phyloP scores from a whole-genome alignment of 2,797 vertebrate genomes.

The Macrochelys suwanniensis region DNA sequence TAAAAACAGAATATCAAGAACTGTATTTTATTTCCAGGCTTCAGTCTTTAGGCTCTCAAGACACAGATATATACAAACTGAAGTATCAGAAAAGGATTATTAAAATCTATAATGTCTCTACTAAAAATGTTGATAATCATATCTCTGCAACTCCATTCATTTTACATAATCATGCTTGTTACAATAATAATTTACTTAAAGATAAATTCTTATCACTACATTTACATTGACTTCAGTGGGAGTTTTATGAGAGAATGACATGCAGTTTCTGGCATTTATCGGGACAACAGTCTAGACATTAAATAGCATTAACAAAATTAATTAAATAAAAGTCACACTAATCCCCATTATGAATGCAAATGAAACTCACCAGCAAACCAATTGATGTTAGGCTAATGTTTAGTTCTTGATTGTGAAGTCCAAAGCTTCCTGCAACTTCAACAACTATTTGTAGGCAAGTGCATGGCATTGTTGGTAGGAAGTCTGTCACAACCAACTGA shows the following conservation, averaged over 20 bases:
- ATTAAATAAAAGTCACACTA: neutral
- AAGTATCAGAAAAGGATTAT: neutral
- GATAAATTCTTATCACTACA: neutral
- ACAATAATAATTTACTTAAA: neutral
- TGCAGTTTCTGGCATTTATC: neutral
- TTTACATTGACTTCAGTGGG: neutral
- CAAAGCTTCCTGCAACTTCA: constrained; percentile 98
- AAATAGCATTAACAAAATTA: neutral
- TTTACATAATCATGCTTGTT: neutral
- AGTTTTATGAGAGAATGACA: neutral
- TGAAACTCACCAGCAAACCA: constrained; percentile 91
- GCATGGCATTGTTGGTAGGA: constrained; percentile 98
- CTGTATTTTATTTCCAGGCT: neutral
- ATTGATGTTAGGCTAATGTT: constrained; percentile 99
- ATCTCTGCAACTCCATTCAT: neutral
- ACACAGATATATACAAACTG: neutral
- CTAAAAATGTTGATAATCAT: neutral
- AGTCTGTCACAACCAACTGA: constrained; percentile 99
- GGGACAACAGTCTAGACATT: neutral
- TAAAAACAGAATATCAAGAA: neutral
- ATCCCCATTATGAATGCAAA: neutral
- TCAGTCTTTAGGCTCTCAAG: neutral
- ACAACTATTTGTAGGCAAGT: constrained; percentile 98
- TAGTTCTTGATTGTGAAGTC: constrained; percentile 98
- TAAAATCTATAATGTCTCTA: neutral